Conservation (phyloP, 2,797 vertebrate species). For the Muscicapa striata region DNA sequence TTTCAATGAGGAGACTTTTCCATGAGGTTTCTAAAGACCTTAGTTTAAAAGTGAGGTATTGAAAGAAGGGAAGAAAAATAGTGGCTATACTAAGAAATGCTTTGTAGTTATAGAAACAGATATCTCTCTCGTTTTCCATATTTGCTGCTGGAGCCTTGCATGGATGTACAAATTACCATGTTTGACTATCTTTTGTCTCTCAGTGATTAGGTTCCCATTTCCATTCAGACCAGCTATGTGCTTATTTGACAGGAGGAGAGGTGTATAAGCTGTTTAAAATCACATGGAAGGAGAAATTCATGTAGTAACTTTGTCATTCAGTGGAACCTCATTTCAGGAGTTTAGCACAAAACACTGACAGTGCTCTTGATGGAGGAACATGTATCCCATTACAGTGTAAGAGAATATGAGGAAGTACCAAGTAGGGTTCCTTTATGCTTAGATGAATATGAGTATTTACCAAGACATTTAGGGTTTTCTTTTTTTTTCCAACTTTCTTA, state of each 20-base stretch:
- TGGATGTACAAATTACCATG: neutral
- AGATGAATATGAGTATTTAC: neutral
- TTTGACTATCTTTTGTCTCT: neutral
- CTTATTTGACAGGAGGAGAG: neutral
- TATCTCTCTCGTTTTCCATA: neutral
- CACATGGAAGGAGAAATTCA: neutral
- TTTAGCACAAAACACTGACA: neutral
- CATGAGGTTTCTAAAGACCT: neutral
- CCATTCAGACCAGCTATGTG: neutral
- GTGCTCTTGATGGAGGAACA: neutral
- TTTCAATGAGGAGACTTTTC: neutral
- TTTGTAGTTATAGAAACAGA: neutral
- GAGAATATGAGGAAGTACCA: neutral
- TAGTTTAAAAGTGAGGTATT: neutral
- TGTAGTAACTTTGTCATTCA: neutral
- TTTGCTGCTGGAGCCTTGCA: neutral
- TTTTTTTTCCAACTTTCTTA: neutral
- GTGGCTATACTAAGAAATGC: neutral
- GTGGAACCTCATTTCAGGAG: accelerated
- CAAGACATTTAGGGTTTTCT: neutral
- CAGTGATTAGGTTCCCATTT: neutral
- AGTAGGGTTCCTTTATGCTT: neutral
- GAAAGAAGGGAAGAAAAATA: neutral
- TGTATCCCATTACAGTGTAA: neutral
- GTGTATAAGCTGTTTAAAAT: neutral